Evolutionary conservation across 1,140 invertebrate species (phyloP).

Genomic region (Paraescarpia echinospica): DNA sequence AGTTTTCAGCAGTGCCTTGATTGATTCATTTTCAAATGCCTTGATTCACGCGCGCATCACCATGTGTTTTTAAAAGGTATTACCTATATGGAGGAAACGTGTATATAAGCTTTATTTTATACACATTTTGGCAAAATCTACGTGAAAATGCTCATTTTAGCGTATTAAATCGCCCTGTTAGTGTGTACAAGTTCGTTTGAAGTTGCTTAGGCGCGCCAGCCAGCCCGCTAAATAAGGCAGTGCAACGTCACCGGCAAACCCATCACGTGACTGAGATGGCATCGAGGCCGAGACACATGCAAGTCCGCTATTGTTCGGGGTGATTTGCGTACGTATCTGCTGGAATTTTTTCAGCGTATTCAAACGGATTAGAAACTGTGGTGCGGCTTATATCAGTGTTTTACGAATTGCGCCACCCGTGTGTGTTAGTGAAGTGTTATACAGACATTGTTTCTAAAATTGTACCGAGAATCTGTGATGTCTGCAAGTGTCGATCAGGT

Average conservation of each 20-base stretch:
- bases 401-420: neutral
- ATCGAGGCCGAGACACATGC: slow-evolving; percentile 12
- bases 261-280: neutral
- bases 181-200: neutral
- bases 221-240: neutral
- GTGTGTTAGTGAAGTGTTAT: slow-evolving; percentile 6
- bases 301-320: slow-evolving; percentile 17
- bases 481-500: slow-evolving; percentile 19
- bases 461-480: slow-evolving; percentile 7
- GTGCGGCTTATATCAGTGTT: neutral
- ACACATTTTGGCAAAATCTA: neutral
- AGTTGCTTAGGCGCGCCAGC: neutral
- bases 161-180: neutral
- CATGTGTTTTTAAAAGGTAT: too few species aligned
- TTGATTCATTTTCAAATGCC: too few species aligned
- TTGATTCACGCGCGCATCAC: too few species aligned
- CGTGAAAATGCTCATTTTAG: neutral
- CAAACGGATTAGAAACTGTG: neutral
- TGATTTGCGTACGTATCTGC: slow-evolving; percentile 4
- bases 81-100: neutral
- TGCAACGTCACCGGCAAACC: neutral
- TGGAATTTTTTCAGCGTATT: slow-evolving; percentile 14
- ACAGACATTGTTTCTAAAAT: slow-evolving; percentile 2
- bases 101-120: neutral
- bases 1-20: too few species aligned